phyloP scores from a whole-genome alignment of 2,888 invertebrate species.

The Diarsia brunnea region DNA sequence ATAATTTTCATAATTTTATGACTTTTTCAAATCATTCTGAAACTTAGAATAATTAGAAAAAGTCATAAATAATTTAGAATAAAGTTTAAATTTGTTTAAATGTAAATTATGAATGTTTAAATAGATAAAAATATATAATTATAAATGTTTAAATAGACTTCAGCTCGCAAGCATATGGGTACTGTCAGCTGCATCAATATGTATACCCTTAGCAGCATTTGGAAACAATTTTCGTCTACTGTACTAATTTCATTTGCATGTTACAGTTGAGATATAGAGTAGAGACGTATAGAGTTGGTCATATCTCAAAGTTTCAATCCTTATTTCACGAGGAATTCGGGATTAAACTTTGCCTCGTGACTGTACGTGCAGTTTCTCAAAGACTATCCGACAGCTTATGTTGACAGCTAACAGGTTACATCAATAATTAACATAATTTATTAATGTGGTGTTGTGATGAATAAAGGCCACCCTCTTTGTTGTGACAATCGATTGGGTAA shows the following conservation, averaged over 20 bases:
- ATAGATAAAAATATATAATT: too few species aligned
- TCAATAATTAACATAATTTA: slow-evolving; percentile 31
- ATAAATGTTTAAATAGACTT: not conserved
- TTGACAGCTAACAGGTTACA: slow-evolving; percentile 16
- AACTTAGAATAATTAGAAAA: too few species aligned
- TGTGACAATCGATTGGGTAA: not conserved
- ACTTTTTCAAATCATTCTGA: not conserved
- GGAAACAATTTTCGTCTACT: too few species aligned
- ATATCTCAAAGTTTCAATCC: too few species aligned
- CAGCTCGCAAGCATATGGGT: not conserved
- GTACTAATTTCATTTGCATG: too few species aligned
- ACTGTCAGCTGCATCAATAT: too few species aligned
- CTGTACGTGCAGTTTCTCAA: not conserved
- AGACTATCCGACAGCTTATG: not conserved
- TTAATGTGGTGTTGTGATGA: slow-evolving; percentile 6
- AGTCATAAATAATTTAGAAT: too few species aligned
- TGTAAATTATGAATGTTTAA: not conserved
- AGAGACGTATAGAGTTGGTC: too few species aligned
- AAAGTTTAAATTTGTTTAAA: not conserved
- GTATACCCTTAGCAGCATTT: too few species aligned
- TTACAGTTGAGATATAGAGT: too few species aligned
- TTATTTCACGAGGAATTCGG: too few species aligned
- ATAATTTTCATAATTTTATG: not conserved
- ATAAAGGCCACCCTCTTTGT: slow-evolving; percentile 4
- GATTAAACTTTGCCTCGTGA: too few species aligned